Conservation (phyloP, 2,113 vertebrate genomes). For the Xerus inauris region DNA sequence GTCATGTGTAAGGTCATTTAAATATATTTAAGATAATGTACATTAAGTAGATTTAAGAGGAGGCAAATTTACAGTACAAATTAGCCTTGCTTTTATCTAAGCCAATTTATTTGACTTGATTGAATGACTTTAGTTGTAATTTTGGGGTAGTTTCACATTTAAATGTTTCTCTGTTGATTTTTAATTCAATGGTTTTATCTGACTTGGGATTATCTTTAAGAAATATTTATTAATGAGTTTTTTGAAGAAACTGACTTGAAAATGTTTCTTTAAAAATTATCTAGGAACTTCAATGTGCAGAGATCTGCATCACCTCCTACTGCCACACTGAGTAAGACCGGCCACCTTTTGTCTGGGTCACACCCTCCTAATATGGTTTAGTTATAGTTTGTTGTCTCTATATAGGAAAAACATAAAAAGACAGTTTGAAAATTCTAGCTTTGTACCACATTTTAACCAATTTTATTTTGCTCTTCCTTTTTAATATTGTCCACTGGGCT, state of each 20-base stretch:
- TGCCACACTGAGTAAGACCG: not conserved
- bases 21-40: constrained; percentile 51
- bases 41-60: constrained; percentile 43
- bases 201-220: not conserved
- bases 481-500: not conserved
- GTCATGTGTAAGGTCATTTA: constrained; percentile 22
- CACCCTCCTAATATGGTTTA: not conserved
- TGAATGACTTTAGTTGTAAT: not conserved
- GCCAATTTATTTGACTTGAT: constrained; percentile 20
- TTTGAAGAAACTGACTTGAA: not conserved
- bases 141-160: not conserved
- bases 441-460: not conserved
- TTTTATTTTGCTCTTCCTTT: constrained; percentile 58
- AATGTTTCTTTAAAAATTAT: constrained; percentile 50
- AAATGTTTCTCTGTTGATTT: not conserved
- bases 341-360: not conserved
- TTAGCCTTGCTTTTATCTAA: constrained; percentile 53
- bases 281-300: not conserved
- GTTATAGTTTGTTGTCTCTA: not conserved
- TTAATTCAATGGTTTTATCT: constrained; percentile 33
- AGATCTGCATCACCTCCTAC: not conserved
- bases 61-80: constrained; percentile 41
- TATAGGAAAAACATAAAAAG: not conserved
- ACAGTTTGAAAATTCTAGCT: not conserved
- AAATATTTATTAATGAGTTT: constrained; percentile 30